Base-by-base conservation (phyloP, 2,888 invertebrate species). In the Tridacna gigas region DNA sequence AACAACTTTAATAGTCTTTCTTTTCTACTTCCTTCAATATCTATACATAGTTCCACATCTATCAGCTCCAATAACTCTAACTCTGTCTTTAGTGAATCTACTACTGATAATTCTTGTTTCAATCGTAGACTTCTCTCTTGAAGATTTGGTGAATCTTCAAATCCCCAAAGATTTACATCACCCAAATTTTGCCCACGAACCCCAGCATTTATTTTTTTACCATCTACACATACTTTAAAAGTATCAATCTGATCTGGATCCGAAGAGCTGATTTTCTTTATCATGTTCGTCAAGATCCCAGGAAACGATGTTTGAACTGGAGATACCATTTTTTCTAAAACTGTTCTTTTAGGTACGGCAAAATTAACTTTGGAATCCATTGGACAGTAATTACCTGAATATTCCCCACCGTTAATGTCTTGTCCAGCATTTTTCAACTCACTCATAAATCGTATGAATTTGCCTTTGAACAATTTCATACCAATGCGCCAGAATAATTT, bases 151-250 rank as follows among this genome's bases (percentile, higher is more conserved):
- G 25, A 15, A 26, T 48, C 71, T 66, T 81, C 81, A n/a, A 20
- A 45, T 48, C 81, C 81, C 81, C 81, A 81, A 20, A 81, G 61
- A 74, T 81, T 74, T 47, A 81, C 60, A 2, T 81, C 81, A 0
- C 81, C 77, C 22, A n/a, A 37, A 11, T 51, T 74, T 26, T 74
- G 74, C 11, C 22, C 45, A 4, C 45, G 3, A 2, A 61, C 47
- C 5, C 73, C n/a, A n/a, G 71, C 25, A 60, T 81, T 81, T 18
- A 81, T 81, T 67, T 77, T 81, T 25, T 81, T 81, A 2, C 81
- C 81, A 67, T 81, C 81, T 26, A 81, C 77, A 56, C 81, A 81
- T 0, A 81, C n/a, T 60, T 74, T 81, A 45, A 22, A 81, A 7
- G 77, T 71, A 28, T 26, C 13, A 3, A 15, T 4, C 20, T 81